A percentile compares a stretch with the other conserved stretches of the same genome.
These are phyloP conservation scores for Mactromeris polynyma DNA, from an alignment of 2,888 invertebrate genomes.

Conservation along the genomic window DNA sequence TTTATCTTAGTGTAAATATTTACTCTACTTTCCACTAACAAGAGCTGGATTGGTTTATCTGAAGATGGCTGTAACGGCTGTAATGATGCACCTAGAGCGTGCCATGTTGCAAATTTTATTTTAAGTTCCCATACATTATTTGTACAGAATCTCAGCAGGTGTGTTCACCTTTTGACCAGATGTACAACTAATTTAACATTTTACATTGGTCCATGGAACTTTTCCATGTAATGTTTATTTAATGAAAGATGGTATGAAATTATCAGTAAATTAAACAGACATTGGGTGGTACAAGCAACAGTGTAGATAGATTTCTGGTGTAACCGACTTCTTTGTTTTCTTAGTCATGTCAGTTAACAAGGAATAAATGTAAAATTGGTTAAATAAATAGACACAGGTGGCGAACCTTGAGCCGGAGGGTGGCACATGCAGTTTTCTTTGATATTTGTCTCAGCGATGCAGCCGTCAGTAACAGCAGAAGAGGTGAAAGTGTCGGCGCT, in stretches of 20 bases:
- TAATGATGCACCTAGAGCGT: neutral
- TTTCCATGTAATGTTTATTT: constrained; percentile 34
- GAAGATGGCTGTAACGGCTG: no score
- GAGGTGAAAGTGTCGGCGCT: neutral
- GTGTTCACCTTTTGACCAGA: constrained; percentile 42
- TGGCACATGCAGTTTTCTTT: constrained; percentile 26
- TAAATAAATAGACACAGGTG: constrained; percentile 67
- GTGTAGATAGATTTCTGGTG: constrained; percentile 11
- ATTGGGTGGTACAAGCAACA: constrained; percentile 20
- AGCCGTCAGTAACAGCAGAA: neutral
- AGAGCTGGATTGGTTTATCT: no score
- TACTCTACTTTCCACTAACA: no score
- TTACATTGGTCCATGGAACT: constrained; percentile 8
- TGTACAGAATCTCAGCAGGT: neutral
- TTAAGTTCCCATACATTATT: neutral
- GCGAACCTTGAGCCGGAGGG: constrained; percentile 6
- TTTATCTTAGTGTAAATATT: no score
- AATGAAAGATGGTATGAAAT: constrained; percentile 27
- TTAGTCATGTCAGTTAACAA: constrained; percentile 37
- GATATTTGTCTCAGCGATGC: constrained; percentile 6
- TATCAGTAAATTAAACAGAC: constrained; percentile 42
- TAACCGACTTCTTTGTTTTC: constrained; percentile 54
- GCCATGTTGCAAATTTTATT: neutral
- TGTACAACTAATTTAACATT: neutral
- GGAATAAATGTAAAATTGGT: constrained; percentile 63